Evolutionary conservation across 2,113 vertebrate species (phyloP).

Genomic region (Cyanistes caeruleus): DNA sequence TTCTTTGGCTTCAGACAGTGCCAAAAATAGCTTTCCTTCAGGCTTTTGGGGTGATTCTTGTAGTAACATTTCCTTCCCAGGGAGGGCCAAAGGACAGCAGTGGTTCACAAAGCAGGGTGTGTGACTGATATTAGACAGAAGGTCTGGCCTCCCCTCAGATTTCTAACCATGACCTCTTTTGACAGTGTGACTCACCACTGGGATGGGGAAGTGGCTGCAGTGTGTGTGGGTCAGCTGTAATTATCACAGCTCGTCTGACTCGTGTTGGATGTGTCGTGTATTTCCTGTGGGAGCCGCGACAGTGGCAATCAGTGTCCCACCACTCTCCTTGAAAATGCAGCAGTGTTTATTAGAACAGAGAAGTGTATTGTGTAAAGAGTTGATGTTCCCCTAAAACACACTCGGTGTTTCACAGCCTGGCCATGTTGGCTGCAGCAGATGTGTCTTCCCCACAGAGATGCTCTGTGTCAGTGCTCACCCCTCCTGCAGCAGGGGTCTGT

Average conservation of each 20-base stretch:
- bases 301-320: neutral
- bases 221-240: neutral
- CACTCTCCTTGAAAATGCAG: neutral
- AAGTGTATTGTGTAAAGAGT: neutral
- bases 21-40: neutral
- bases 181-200: neutral
- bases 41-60: neutral
- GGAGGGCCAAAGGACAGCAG: neutral
- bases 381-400: neutral
- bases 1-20: neutral
- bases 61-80: neutral
- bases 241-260: neutral
- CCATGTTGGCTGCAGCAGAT: neutral
- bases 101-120: neutral
- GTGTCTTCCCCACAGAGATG: neutral
- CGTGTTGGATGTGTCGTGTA: neutral
- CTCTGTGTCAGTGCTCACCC: neutral
- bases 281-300: neutral
- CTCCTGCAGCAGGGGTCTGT: neutral
- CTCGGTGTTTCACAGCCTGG: neutral
- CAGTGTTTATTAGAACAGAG: constrained; percentile 6
- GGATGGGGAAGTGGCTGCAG: neutral
- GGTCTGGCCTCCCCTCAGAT: neutral
- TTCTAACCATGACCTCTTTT: neutral
- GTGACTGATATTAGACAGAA: neutral